Percentiles rank a stretch among this genome's conserved stretches.
Evolutionary conservation across 2,113 vertebrate genomes (phyloP).

Genomic region (Ardeotis arabs): DNA sequence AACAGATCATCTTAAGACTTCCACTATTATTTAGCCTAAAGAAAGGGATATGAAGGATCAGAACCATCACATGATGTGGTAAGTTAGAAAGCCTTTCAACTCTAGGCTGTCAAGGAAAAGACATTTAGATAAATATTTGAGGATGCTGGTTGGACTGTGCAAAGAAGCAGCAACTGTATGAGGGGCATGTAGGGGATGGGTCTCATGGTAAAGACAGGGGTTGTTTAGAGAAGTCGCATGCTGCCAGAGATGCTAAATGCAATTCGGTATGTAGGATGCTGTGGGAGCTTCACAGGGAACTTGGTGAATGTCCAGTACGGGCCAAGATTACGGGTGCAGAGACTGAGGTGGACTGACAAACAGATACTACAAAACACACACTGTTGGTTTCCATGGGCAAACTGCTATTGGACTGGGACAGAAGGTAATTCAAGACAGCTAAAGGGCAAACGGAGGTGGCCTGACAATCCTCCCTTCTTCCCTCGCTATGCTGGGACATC

Average conservation of each 20-base stretch:
- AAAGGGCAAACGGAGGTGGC: not conserved
- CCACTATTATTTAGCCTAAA: not conserved
- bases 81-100: not conserved
- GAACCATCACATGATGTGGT: fast-evolving
- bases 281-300: not conserved
- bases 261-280: not conserved
- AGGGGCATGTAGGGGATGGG: not conserved
- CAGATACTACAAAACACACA: not conserved
- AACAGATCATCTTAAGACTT: not conserved
- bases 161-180: not conserved
- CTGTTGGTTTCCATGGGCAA: not conserved
- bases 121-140: not conserved
- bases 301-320: not conserved
- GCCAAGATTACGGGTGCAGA: not conserved
- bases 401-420: not conserved
- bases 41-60: not conserved
- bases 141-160: not conserved
- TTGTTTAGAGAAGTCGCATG: not conserved
- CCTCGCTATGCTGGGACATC: not conserved
- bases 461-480: not conserved
- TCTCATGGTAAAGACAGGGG: not conserved
- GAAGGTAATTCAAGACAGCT: not conserved
- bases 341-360: not conserved
- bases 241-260: not conserved
- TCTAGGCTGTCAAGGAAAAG: not conserved